These are phyloP conservation scores for Metridium senile DNA, from an alignment of 92 coral and sea anemone genomes.

Conservation along the genomic window DNA sequence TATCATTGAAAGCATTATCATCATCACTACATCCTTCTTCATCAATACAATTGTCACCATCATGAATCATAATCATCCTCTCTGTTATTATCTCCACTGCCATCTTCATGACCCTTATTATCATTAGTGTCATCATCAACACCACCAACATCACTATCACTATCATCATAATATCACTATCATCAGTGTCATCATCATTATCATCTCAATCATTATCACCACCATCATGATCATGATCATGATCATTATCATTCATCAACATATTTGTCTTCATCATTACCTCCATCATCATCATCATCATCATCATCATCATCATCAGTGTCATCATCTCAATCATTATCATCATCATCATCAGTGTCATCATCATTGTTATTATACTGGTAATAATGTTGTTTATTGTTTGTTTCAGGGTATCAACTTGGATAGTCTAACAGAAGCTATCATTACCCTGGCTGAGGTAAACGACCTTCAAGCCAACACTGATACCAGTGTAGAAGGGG, in stretches of 20 bases:
- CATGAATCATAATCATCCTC: neutral
- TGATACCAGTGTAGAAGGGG: slow-evolving; percentile 72
- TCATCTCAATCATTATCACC: neutral
- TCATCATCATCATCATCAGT: neutral
- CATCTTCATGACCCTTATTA: too few species aligned
- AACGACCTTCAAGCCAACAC: slow-evolving; percentile 71
- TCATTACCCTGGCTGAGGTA: slow-evolving; percentile 81
- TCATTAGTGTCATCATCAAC: neutral
- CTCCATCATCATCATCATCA: neutral
- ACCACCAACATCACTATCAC: neutral
- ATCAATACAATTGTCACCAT: neutral
- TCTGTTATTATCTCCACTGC: neutral
- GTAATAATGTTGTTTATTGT: too few species aligned
- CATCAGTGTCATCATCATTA: neutral
- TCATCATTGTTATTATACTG: too few species aligned
- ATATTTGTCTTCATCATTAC: neutral
- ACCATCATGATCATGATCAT: neutral
- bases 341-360: neutral
- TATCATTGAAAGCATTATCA: too few species aligned
- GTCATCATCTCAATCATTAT: neutral
- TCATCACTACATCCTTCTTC: neutral
- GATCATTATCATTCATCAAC: neutral
- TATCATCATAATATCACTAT: neutral
- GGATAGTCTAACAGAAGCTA: slow-evolving; percentile 81
- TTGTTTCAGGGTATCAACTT: slow-evolving; percentile 71